Evolutionary conservation across 2,797 vertebrate genomes (phyloP), one percentile per base, ranked within the genome.

Genomic region (Tragopan temminckii): DNA sequence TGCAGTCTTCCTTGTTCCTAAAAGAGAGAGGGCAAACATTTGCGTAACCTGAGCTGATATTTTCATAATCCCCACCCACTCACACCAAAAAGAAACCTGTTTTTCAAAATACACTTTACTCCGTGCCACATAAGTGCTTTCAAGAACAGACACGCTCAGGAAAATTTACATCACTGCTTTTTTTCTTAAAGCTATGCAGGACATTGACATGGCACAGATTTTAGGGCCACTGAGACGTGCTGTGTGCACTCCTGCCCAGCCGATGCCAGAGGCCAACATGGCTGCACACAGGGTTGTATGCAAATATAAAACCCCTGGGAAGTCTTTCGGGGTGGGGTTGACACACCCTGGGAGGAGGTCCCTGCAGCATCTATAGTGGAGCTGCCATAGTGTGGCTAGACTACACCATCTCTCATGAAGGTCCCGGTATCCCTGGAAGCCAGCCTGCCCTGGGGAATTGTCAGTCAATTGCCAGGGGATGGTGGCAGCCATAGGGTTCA

Each of bases 61-160:
- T 98, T 98, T 97, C 98, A 97, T 98, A 97, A 95, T 90, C 93
- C 70, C 89, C 86, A 33, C 92, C 96, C 82, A 83, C 23, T 89
- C 53, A 53, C 13, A 31, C 45, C 57, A 82, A 94, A 94, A 82
- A 90, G 80, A 96, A 96, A 95, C 63, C 83, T 79, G 20, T 82
- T 97, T 97, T 90, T 77, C 81, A 96, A 95, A 95, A 96, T 59
- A 35, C 4, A 0, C 25, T 82, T 86, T 66, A 25, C 8, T 63
- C 24, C 2, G 0, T n/a, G 17, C 62, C 63, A 74, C 7, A 0
- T 19, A 62, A 66, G 8, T 24, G 13, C 84, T 80, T 89, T 69
- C 55, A 69, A 77, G 38, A 88, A 64, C 1, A 86, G 36, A 88
- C 0, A 0, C 4, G 5, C 55, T 70, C 55, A 76, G 46, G 6